Percentiles rank a stretch among this genome's conserved stretches.
Evolutionary conservation across 2,797 vertebrate species (phyloP).

Genomic region (Rhadinocentrus ornatus): DNA sequence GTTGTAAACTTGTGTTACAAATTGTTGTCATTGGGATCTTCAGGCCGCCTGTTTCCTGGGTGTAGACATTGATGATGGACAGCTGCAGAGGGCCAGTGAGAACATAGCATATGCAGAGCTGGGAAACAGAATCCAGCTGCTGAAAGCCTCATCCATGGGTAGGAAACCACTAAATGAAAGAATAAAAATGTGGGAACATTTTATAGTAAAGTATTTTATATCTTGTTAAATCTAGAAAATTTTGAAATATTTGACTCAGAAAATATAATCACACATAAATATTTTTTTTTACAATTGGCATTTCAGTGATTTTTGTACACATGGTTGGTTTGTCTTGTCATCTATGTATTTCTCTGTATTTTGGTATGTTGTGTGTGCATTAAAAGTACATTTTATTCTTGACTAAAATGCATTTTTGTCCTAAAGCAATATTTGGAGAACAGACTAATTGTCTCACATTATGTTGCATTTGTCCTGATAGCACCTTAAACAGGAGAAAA

Average conservation of each 20-base stretch:
- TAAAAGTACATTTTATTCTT: not conserved
- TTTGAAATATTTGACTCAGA: not conserved
- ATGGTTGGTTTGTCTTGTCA: not conserved
- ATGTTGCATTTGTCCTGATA: not conserved
- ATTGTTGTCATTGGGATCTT: slow-evolving; percentile 6
- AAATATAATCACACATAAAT: not conserved
- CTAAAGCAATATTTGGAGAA: not conserved
- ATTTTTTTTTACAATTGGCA: fast-evolving
- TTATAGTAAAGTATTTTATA: too few relatives aligned
- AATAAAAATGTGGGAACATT: not conserved
- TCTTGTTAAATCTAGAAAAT: too few relatives aligned
- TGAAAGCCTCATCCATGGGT: slow-evolving; percentile 89
- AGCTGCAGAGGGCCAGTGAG: slow-evolving; percentile 84
- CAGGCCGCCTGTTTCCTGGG: slow-evolving; percentile 87
- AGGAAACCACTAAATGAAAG: slow-evolving; percentile 30
- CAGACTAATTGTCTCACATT: not conserved
- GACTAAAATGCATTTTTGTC: too few relatives aligned
- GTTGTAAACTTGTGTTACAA: not conserved
- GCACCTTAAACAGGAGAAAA: not conserved
- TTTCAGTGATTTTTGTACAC: not conserved
- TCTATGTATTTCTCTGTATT: too few relatives aligned
- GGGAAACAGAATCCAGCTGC: slow-evolving; percentile 80
- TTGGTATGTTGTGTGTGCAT: not conserved
- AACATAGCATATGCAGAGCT: slow-evolving; percentile 86
- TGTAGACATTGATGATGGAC: slow-evolving; percentile 86